Base-by-base conservation (phyloP, 2,888 invertebrate species). In the Rotaria magnacalcarata region DNA sequence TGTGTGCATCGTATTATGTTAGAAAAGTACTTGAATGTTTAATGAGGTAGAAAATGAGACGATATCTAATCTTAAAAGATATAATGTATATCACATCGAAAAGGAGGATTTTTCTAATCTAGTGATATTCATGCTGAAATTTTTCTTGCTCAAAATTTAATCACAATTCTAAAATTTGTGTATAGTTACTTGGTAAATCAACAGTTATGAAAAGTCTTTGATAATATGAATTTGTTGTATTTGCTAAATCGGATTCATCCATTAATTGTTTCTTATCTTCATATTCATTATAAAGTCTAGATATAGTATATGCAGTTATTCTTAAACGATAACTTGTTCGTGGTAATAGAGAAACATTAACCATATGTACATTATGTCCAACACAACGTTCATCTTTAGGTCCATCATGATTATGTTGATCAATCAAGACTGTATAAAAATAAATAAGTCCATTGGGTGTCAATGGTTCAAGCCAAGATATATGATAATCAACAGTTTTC, bases 361-460 rank as follows among this genome's bases (percentile, higher is more conserved):
- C 19, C 47, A 47, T 47, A 47, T 24, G 24, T 24, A 24, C 3
- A 47, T 80, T 43, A 47, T 43, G 11, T 11, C 47, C 80, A 47
- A 80, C 24, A 47, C 80, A 80, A 14, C 80, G 80, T 43, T 80
- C 80, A 47, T 80, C 80, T 80, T 80, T 80, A 14, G 80, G 47
- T 47, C 47, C 47, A 24, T 21, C 14, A n/a, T 24, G 47, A n/a
- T 11, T n/a, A 14, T 80, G 14, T 24, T 47, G 80, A 67, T 67
- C 67, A 24, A 80, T 47, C n/a, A 47, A 4, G 7, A 80, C 7
- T 11, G 80, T 80, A 80, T 80, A 80, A n/a, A 80, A 80, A 80
- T 80, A 80, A 14, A 80, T 14, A 80, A 80, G 47, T 11, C 80
- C 80, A 80, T 80, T 80, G 16, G 80, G 80, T n/a, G 19, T 14